Conservation (phyloP, 2,113 vertebrate species). For the Tachysurus vachellii region DNA sequence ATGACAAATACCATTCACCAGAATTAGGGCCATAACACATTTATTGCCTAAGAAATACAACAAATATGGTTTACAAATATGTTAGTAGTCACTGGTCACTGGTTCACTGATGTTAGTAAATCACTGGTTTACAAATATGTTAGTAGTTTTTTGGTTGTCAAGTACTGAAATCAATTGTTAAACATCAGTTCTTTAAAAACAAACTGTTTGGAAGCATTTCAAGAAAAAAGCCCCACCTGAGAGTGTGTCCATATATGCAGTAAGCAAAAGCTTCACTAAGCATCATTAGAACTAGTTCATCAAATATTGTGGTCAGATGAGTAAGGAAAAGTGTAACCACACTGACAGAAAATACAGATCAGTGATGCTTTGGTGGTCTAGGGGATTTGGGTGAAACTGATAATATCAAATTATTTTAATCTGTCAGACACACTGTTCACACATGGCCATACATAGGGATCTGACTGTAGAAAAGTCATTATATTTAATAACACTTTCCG, state of each 20-base stretch:
- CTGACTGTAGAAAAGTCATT: too few species aligned
- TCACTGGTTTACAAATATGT: background rate
- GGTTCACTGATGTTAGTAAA: too few species aligned
- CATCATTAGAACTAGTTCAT: background rate
- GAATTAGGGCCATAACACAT: background rate
- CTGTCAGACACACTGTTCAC: background rate
- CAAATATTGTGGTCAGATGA: background rate
- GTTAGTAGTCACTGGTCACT: too few species aligned
- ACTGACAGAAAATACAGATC: background rate
- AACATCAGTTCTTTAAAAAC: background rate
- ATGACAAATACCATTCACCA: background rate
- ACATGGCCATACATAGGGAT: too few species aligned
- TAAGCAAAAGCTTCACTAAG: background rate
- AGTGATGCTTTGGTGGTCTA: background rate
- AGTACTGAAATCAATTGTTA: background rate
- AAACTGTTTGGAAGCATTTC: background rate
- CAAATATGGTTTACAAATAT: background rate
- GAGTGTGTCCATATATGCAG: background rate
- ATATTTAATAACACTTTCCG: too few species aligned
- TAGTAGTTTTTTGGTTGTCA: background rate
- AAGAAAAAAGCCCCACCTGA: background rate
- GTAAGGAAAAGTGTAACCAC: background rate
- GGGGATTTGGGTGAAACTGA: background rate
- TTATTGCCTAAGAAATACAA: background rate
- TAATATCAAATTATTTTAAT: background rate